Evolutionary conservation across 2,113 vertebrate species (phyloP).

Genomic region (Procavia capensis): DNA sequence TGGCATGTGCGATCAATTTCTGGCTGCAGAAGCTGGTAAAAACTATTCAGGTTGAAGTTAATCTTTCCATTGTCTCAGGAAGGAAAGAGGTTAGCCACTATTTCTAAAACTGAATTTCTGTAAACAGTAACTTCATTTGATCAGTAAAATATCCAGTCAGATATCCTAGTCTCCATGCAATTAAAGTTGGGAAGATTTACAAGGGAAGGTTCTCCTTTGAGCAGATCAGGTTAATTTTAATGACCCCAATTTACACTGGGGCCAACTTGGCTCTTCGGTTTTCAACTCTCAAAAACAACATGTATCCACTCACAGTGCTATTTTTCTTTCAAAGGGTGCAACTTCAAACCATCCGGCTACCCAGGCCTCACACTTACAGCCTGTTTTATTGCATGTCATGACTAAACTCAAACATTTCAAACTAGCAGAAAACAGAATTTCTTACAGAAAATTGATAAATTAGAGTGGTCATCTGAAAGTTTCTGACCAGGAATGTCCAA

Average conservation of each 20-base stretch:
- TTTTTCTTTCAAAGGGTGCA: neutral
- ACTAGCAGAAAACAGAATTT: neutral
- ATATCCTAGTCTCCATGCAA: neutral
- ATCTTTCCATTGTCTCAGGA: neutral
- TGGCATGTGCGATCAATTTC: no score
- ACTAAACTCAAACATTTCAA: neutral
- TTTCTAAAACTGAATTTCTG: neutral
- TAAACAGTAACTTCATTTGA: neutral
- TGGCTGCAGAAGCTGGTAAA: no score
- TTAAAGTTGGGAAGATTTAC: neutral
- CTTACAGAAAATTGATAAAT: neutral
- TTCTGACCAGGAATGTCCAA: neutral
- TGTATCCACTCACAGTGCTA: neutral
- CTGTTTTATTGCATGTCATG: neutral
- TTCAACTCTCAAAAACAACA: neutral
- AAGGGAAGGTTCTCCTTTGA: neutral
- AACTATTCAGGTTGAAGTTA: neutral
- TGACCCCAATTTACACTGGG: neutral
- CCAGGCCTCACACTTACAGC: neutral
- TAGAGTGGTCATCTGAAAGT: neutral
- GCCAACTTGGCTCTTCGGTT: neutral
- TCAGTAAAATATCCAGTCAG: neutral
- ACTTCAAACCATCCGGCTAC: neutral
- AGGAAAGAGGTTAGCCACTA: neutral
- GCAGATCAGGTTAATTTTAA: neutral